Conservation (phyloP, 2,113 vertebrate genomes). For the Rhizomys pruinosus region DNA sequence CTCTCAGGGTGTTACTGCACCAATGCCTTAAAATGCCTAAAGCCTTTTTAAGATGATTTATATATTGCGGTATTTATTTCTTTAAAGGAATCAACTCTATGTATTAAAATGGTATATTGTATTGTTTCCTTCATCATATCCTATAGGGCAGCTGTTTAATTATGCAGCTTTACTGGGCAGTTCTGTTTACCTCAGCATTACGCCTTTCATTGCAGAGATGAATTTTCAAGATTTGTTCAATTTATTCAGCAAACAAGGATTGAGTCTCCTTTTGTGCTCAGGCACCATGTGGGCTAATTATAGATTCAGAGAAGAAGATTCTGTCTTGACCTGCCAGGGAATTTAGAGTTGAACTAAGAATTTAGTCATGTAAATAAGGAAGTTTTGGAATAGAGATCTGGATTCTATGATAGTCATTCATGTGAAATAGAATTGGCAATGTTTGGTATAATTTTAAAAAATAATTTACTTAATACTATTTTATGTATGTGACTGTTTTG, state of each 20-base stretch:
- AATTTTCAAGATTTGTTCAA: slow-evolving; percentile 61
- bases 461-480: too few species aligned
- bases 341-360: slow-evolving; percentile 29
- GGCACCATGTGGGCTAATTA: slow-evolving; percentile 63
- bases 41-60: slow-evolving; percentile 56
- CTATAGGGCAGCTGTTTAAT: slow-evolving; percentile 78
- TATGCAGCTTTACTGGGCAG: slow-evolving; percentile 72
- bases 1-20: slow-evolving; percentile 16
- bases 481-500: too few species aligned
- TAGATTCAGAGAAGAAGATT: slow-evolving; percentile 37
- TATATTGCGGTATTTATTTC: slow-evolving; percentile 53
- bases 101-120: slow-evolving; percentile 68
- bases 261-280: neutral
- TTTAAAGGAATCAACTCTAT: slow-evolving; percentile 44
- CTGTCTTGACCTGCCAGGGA: slow-evolving; percentile 45
- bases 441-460: neutral
- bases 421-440: neutral
- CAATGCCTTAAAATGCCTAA: slow-evolving; percentile 9
- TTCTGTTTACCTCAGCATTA: slow-evolving; percentile 76
- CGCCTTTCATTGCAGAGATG: slow-evolving; percentile 58
- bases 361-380: slow-evolving; percentile 30
- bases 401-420: neutral
- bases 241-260: slow-evolving; percentile 67
- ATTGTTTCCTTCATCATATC: slow-evolving; percentile 73
- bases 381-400: neutral